Percentiles rank a stretch among this genome's conserved stretches.
Conservation (phyloP, 1,140 invertebrate genomes). For the Heliothis virescens region DNA sequence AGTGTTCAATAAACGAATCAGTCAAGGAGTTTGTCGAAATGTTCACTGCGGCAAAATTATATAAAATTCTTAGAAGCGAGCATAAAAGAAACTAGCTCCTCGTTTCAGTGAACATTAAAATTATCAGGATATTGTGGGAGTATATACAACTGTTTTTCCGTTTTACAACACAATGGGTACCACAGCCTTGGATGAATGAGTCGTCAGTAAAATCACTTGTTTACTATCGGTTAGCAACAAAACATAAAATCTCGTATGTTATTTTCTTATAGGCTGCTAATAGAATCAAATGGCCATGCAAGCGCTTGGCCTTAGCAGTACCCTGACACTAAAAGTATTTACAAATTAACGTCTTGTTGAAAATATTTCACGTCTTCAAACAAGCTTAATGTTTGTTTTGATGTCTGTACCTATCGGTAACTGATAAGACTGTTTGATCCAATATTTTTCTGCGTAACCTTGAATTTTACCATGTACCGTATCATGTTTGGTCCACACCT, state of each 20-base stretch:
- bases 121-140: not conserved
- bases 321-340: constrained; percentile 43
- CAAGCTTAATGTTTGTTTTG: constrained; percentile 36
- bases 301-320: constrained; percentile 16
- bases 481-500: constrained; percentile 65
- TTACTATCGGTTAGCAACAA: constrained; percentile 53
- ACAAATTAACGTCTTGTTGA: not conserved
- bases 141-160: constrained; percentile 42
- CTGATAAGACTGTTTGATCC: constrained; percentile 51
- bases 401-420: constrained; percentile 31
- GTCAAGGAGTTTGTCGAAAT: constrained; percentile 57
- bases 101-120: constrained; percentile 40
- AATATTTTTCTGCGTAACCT: constrained; percentile 61
- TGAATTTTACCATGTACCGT: constrained; percentile 61
- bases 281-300: constrained; percentile 28
- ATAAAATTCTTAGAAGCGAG: not conserved
- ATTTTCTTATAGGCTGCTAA: constrained; percentile 18
- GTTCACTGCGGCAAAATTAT: not conserved
- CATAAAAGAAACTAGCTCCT: not conserved
- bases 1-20: constrained; percentile 59
- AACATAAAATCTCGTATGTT: constrained; percentile 25
- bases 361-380: constrained; percentile 41
- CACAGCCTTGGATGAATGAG: constrained; percentile 58
- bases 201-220: constrained; percentile 55
- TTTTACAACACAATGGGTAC: constrained; percentile 45